Evolutionary conservation across 2,888 invertebrate species (phyloP), one percentile per base, ranked within the genome.

Genomic region (Rhogogaster chlorosoma): DNA sequence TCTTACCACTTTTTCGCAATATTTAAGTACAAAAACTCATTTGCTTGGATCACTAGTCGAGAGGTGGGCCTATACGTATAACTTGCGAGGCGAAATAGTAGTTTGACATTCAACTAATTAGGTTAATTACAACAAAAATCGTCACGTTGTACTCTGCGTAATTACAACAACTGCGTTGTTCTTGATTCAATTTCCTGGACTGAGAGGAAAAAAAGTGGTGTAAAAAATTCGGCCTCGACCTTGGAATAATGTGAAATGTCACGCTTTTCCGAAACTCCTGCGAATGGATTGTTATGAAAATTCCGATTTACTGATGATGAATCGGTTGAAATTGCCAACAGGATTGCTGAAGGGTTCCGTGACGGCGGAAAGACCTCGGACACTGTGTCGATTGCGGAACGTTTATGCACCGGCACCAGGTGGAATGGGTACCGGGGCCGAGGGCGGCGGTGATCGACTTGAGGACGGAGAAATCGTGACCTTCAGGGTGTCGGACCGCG

Each of bases 271-370:
- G 10, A 10, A n/a, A 53, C 6, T n/a, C 6, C n/a, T 53, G 1
- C 18, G 6, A 53, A n/a, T 53, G n/a, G 45, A 45, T 45, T 12
- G 45, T 45, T 45, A 12, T 45, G 1, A 53, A 53, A 53, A 53
- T 53, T 7, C n/a, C n/a, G 49, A 49, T n/a, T 18, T 6, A 6
- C 49, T 49, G 18, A 18, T n/a, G 53, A 53, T 53, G 3, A 67
- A 67, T 32, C 26, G 32, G 29, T 82, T 83, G 42, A 49, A 83
- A 85, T 86, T 90, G 93, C 92, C 93, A 93, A 86, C 95, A 96
- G 98, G 98, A 93, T 95, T 98, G 90, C 96, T 97, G 93, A 97
- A 97, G 94, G 97, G 98, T 90, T 97, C 97, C 85, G 96, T 96
- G 86, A 96, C 96, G 92, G 95, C 96, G 87, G 96, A 97, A 93